A percentile compares a stretch with the other conserved stretches of the same genome.
These are phyloP conservation scores for Drosophila melanica DNA, from an alignment of 1,140 invertebrate species.

Conservation along the genomic window DNA sequence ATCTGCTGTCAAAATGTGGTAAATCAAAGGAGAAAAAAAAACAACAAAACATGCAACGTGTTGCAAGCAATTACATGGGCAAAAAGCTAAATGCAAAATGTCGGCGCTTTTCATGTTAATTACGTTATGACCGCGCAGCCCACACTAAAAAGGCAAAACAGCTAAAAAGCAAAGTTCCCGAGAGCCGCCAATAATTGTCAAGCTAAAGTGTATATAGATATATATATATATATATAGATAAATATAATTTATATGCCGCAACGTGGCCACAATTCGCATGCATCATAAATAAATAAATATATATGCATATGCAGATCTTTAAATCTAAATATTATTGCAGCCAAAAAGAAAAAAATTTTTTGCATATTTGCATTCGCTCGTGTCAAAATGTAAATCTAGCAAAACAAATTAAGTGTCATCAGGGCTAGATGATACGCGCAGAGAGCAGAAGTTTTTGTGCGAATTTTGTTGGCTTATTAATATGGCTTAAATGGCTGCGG, in stretches of 20 bases:
- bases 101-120: constrained; percentile 73
- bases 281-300: constrained; percentile 54
- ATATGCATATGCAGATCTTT: constrained; percentile 1
- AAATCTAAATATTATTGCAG: constrained; percentile 21
- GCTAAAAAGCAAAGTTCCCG: constrained; percentile 18
- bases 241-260: constrained; percentile 69
- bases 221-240: constrained; percentile 27
- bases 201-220: constrained; percentile 17
- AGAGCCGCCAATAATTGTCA: constrained; percentile 58
- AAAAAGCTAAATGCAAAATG: constrained; percentile 34
- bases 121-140: constrained; percentile 27
- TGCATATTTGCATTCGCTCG: constrained; percentile 51
- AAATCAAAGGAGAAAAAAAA: background rate
- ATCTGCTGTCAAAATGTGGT: constrained; percentile 18
- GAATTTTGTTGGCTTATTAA: constrained; percentile 34
- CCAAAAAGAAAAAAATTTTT: constrained; percentile 27
- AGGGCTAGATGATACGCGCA: constrained; percentile 4
- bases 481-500: constrained; percentile 44
- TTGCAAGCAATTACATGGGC: constrained; percentile 42
- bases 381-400: constrained; percentile 47
- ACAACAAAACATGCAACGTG: constrained; percentile 24
- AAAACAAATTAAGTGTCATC: constrained; percentile 56
- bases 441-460: background rate
- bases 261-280: constrained; percentile 50
- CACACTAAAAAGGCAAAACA: background rate